Evolutionary conservation across 2,888 invertebrate genomes (phyloP).

Genomic region (Isotomurus palustris): DNA sequence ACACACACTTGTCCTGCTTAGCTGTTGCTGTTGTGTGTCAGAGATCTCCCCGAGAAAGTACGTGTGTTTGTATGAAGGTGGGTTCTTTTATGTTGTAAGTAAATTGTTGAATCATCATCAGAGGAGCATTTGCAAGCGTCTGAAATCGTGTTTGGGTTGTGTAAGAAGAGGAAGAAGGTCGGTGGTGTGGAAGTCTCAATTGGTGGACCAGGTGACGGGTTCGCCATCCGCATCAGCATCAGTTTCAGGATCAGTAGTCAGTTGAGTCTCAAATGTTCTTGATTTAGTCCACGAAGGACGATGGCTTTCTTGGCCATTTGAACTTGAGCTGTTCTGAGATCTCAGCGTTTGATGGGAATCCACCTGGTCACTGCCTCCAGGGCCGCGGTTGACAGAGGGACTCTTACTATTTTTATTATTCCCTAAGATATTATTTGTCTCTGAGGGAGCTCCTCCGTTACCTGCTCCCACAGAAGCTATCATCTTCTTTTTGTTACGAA

Average conservation of each 20-base stretch:
- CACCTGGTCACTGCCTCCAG: conserved; percentile 16
- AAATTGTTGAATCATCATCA: too few relatives aligned
- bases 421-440: too few relatives aligned
- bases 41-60: too few relatives aligned
- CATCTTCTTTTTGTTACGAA: conserved; percentile 35
- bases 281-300: conserved; percentile 2
- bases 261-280: conserved; percentile 35
- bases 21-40: too few relatives aligned
- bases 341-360: conserved; percentile 10
- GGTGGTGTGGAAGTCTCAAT: too few relatives aligned
- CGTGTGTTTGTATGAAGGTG: too few relatives aligned
- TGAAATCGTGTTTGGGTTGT: too few relatives aligned
- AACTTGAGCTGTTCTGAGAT: background rate
- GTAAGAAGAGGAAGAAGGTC: too few relatives aligned
- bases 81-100: too few relatives aligned
- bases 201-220: conserved; percentile 30
- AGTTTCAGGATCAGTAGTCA: conserved; percentile 34
- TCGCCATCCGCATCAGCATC: conserved; percentile 35
- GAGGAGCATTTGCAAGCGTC: too few relatives aligned
- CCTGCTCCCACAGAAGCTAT: conserved; percentile 2
- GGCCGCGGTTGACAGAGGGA: conserved; percentile 17
- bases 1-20: too few relatives aligned
- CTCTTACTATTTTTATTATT: conserved; percentile 17
- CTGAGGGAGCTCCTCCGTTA: conserved; percentile 3
- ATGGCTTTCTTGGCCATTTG: conserved; percentile 1